Base-by-base conservation (phyloP, 2,888 invertebrate genomes). In the Dryobotodes eremita region DNA sequence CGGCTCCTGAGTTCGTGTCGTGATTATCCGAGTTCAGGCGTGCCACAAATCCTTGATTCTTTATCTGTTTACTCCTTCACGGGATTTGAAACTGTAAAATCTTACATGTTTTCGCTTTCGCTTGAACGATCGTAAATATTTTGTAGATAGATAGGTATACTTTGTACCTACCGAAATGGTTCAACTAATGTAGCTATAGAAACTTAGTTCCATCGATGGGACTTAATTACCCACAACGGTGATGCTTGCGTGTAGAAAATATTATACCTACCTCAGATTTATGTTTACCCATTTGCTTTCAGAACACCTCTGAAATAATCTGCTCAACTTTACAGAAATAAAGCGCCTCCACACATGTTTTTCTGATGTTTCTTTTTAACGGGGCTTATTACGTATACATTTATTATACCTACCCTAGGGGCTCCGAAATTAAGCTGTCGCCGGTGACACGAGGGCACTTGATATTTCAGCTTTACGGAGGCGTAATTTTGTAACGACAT, bases 401-500 rank as follows among this genome's bases (percentile, higher is more conserved):
- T 83, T 84, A 65, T 83, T 65, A 78, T 64, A 50, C 53, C 62
- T 75, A 55, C 75, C 42, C 69, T 17, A 59, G 55, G 75, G 68
- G 65, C 62, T 69, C 46, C 62, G n/a, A 82, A 84, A 88, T 87
- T 80, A 80, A 83, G 79, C 81, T 73, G 75, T 83, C 79, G 75
- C 69, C 68, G 69, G 46, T 75, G 72, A 72, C 64, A 65, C 64
- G 70, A 79, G 61, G 53, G 69, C 59, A 64, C 74, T 82, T 73
- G 69, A 76, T 81, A 74, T 77, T 83, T 77, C 65, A 85, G 65
- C 59, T 61, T 79, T 75, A 77, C 48, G 71, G 59, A 26, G 46
- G 61, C 64, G 70, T 80, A 78, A 87, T 87, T 89, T 89, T 89
- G 61, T 84, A 87, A 83, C 82, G 72, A 78, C 80, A 75, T 73